phyloP scores from a whole-genome alignment of 2,113 vertebrate genomes.

The Rhynchopsitta pachyrhyncha region DNA sequence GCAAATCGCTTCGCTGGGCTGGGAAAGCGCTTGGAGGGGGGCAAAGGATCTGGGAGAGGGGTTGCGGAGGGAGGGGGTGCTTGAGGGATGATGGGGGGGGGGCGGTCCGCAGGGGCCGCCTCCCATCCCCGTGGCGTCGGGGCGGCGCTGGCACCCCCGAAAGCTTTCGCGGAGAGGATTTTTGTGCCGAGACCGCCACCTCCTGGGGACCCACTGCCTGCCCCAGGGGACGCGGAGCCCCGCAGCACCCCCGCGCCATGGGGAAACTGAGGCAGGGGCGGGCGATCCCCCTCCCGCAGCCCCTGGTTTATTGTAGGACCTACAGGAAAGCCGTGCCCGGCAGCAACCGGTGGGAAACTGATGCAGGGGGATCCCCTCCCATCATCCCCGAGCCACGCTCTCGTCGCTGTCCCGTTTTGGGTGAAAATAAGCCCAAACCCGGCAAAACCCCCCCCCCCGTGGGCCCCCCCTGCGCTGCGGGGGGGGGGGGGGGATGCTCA shows the following conservation, averaged over 20 bases:
- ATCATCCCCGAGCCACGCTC: no score
- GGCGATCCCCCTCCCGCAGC: accelerated
- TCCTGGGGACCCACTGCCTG: background rate
- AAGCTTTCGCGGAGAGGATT: background rate
- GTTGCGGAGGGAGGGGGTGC: no score
- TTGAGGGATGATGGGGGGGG: no score
- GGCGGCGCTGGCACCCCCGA: background rate
- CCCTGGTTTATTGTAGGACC: background rate
- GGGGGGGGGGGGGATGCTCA: background rate
- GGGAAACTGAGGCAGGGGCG: background rate
- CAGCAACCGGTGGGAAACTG: background rate
- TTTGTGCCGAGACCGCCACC: background rate
- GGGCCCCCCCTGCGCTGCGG: no score
- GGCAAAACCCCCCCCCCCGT: background rate
- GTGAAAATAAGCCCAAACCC: background rate
- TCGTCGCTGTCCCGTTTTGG: background rate
- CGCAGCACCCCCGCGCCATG: background rate
- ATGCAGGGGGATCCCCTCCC: background rate
- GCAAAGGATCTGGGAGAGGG: no score
- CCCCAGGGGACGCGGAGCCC: background rate
- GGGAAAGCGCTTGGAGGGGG: background rate
- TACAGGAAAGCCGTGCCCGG: background rate
- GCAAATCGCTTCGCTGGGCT: background rate
- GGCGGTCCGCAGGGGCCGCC: background rate
- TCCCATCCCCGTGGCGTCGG: background rate